Evolutionary conservation across 2,888 invertebrate species (phyloP), one percentile per base, ranked within the genome.

Genomic region (Synergus umbraculus): DNA sequence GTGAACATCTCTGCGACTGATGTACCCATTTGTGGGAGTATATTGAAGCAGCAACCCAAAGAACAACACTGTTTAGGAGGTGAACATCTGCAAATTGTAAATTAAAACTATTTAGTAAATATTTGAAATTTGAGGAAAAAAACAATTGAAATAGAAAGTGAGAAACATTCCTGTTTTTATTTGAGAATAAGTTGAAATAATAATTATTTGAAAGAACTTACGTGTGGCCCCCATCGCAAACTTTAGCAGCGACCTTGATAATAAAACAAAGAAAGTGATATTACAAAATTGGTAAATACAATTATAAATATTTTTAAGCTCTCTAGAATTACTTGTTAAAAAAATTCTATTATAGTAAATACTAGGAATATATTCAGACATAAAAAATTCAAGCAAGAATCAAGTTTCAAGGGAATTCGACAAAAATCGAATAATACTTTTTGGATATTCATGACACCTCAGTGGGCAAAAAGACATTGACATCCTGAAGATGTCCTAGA

Each of bases 11-110:
- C 93, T 86, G 87, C 89, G 93, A 93, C 87, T 94, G 92, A 88
- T 92, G 93, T 81, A 93, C 93, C 87, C 91, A 92, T 78, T 93
- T 93, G 84, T 93, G 94, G 92, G 94, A 96, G 93, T 94, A 95
- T 85, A 79, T 83, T 91, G 92, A 92, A 94, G 89, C 94, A 94
- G 87, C 94, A 94, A 83, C 94, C 96, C 89, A 93, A 92, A 84
- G 93, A 93, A 93, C 97, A 97, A 92, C 97, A 97, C 91, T 95
- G 94, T 93, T 96, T 96, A 84, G 95, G 95, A 86, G 95, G 94
- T 82, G 96, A 95, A 91, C 97, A 97, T 85, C 95, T 92, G 80
- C 15, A 85, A 86, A 78, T 43, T 22, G 12, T 49, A 54, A 80
- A 69, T 58, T 54, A 29, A n/a, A 5, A 54, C 54, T 46, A 10